These are phyloP conservation scores for Calypte anna DNA, from an alignment of 2,113 vertebrate genomes.

Conservation along the genomic window DNA sequence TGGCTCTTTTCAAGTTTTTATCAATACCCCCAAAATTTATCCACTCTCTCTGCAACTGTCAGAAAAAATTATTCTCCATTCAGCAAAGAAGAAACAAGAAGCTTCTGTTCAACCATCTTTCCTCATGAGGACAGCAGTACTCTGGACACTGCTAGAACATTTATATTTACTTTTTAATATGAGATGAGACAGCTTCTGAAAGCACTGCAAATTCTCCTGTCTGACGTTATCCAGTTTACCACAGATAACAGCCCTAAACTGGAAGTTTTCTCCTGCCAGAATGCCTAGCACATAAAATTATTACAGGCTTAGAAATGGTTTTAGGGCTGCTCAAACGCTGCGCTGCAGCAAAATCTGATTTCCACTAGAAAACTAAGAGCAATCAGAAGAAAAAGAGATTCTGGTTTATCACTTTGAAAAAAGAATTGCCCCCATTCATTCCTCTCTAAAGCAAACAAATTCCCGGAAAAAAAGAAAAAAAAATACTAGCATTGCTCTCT, in stretches of 20 bases:
- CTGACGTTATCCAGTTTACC: slow-evolving; percentile 49
- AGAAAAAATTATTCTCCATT: not conserved
- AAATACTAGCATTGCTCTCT: not conserved
- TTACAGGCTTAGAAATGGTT: slow-evolving; percentile 38
- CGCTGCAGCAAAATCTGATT: slow-evolving; percentile 38
- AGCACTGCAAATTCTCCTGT: not conserved
- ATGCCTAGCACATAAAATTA: slow-evolving; percentile 26
- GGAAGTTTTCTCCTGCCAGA: slow-evolving; percentile 34
- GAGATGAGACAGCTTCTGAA: slow-evolving; percentile 43
- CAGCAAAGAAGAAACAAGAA: not conserved
- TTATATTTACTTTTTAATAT: slow-evolving; percentile 28
- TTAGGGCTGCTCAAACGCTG: slow-evolving; percentile 14
- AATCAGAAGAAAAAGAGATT: not conserved
- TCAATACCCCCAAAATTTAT: not conserved
- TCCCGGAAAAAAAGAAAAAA: not conserved
- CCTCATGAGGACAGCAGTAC: not conserved
- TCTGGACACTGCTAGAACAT: slow-evolving; percentile 11
- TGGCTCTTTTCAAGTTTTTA: not conserved
- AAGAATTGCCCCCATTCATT: not conserved
- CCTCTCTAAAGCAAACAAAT: not conserved
- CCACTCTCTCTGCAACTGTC: not conserved
- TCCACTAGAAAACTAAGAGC: not conserved
- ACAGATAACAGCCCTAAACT: slow-evolving; percentile 58
- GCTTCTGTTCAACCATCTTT: not conserved
- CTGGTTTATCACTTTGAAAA: not conserved